phyloP scores from a whole-genome alignment of 2,113 vertebrate genomes.

The Hypanus sabinus region DNA sequence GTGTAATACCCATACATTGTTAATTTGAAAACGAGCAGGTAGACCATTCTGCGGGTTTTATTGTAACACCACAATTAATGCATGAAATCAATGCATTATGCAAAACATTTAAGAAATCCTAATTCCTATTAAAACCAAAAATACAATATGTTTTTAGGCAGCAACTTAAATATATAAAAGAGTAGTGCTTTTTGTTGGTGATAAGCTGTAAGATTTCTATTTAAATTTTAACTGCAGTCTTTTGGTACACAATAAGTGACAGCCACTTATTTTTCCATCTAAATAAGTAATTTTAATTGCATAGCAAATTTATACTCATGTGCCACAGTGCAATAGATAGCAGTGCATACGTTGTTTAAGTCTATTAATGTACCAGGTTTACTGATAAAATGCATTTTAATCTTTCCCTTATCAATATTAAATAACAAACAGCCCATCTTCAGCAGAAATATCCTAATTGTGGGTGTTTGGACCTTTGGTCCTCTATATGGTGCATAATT shows the following conservation, averaged over 20 bases:
- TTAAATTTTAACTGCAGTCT: neutral
- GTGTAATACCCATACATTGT: neutral
- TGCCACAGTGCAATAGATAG: neutral
- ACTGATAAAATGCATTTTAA: neutral
- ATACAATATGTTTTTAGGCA: neutral
- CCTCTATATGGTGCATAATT: conserved; percentile 8
- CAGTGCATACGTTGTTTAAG: neutral
- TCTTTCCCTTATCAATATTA: conserved; percentile 16
- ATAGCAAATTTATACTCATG: neutral
- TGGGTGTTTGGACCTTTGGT: conserved; percentile 7
- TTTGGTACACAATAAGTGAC: neutral
- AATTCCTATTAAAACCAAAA: conserved; percentile 3
- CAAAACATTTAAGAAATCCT: neutral
- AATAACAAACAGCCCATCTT: neutral
- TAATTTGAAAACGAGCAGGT: neutral
- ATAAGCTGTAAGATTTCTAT: neutral
- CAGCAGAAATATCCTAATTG: conserved; percentile 9
- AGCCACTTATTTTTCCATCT: neutral
- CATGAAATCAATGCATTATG: conserved; percentile 33
- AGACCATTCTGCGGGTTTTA: neutral
- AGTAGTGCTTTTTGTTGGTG: neutral
- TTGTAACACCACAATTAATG: neutral
- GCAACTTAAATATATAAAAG: neutral
- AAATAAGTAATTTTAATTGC: conserved; percentile 7
- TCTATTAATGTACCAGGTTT: conserved; percentile 20